These are phyloP conservation scores for Ypsolopha scabrella DNA, from an alignment of 2,888 invertebrate species.

Conservation along the genomic window DNA sequence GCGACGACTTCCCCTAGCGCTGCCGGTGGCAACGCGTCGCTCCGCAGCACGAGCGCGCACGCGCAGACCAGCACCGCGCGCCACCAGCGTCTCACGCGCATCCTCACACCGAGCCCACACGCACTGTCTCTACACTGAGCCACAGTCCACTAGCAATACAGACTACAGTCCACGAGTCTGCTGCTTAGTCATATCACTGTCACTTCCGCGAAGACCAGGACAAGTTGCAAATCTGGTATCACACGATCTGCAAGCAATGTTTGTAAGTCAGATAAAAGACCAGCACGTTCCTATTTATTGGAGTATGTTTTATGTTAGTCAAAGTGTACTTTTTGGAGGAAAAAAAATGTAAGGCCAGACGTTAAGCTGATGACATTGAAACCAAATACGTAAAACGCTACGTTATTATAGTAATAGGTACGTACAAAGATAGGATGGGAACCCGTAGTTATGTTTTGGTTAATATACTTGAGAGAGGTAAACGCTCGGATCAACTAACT, in stretches of 20 bases:
- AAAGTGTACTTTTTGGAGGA: too few species aligned
- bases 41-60: constrained; percentile 34
- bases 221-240: too few species aligned
- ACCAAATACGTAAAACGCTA: too few species aligned
- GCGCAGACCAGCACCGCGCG: constrained; percentile 37
- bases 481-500: too few species aligned
- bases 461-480: too few species aligned
- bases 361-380: too few species aligned
- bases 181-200: background rate
- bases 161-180: background rate
- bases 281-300: too few species aligned
- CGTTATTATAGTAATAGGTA: background rate
- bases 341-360: too few species aligned
- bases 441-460: too few species aligned
- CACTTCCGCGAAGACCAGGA: background rate
- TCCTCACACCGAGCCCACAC: constrained; percentile 8
- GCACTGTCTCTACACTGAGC: background rate
- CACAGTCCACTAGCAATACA: background rate
- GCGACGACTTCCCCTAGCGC: constrained; percentile 60
- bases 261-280: too few species aligned
- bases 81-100: constrained; percentile 31
- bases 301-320: too few species aligned
- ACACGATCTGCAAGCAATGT: too few species aligned
- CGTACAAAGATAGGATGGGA: background rate
- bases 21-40: constrained; percentile 54